Evolutionary conservation across 2,113 vertebrate species (phyloP).

Genomic region (Pterocles burchelli): DNA sequence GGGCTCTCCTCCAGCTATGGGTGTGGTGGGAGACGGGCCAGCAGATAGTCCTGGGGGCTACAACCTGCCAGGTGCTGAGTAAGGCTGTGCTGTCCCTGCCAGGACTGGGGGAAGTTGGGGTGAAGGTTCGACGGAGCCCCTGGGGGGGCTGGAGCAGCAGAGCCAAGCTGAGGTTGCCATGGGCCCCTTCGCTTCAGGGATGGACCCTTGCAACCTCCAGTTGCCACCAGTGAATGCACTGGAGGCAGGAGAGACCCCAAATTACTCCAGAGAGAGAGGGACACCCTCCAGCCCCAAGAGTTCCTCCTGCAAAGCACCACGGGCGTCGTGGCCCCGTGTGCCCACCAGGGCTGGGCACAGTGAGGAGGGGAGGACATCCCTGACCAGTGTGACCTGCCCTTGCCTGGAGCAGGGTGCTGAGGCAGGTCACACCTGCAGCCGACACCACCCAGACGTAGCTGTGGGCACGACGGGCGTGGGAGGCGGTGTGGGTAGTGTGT

Average conservation of each 20-base stretch:
- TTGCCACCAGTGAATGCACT: not conserved
- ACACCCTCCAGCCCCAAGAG: not conserved
- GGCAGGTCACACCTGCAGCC: not conserved
- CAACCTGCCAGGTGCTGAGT: slow-evolving; percentile 10
- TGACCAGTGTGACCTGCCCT: not conserved
- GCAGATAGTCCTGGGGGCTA: not conserved
- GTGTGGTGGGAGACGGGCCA: not conserved
- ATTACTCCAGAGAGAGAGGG: not conserved
- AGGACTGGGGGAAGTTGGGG: not conserved
- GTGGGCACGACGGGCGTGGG: not conserved
- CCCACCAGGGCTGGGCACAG: fast-evolving
- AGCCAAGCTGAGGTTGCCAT: not conserved
- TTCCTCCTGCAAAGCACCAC: not conserved
- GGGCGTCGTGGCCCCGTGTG: fast-evolving
- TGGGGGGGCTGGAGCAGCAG: fast-evolving
- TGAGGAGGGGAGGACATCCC: not conserved
- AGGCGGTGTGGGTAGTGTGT: not conserved
- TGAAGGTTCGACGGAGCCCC: not conserved
- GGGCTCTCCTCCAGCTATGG: slow-evolving; percentile 26
- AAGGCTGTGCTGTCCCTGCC: not conserved
- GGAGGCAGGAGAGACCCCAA: not conserved
- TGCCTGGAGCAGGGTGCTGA: not conserved
- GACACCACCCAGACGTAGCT: not conserved
- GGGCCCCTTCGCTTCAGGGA: not conserved
- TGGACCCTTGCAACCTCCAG: not conserved